phyloP scores from a whole-genome alignment of 2,888 invertebrate genomes.

The Druceiella hillmani region DNA sequence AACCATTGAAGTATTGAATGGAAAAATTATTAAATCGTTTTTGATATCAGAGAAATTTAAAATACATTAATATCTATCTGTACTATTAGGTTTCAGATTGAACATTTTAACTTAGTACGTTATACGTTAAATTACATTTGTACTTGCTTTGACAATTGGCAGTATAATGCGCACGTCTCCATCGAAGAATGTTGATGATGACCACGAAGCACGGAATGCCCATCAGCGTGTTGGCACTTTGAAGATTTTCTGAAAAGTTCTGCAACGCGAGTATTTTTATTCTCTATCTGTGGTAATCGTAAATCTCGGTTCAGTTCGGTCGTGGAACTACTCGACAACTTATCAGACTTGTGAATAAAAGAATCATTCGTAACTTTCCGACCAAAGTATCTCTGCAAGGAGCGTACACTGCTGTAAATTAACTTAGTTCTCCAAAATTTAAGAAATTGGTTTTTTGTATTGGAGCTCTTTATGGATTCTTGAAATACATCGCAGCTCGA shows the following conservation, averaged over 20 bases:
- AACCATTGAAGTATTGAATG: too few species aligned
- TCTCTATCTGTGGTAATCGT: too few species aligned
- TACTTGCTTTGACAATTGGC: slow-evolving; percentile 45
- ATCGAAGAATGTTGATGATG: slow-evolving; percentile 43
- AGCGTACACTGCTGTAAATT: slow-evolving; percentile 42
- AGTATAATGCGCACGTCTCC: slow-evolving; percentile 47
- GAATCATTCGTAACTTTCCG: slow-evolving; percentile 31
- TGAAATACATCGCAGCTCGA: slow-evolving; percentile 41
- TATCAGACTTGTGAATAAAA: too few species aligned
- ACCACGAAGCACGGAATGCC: slow-evolving; percentile 42
- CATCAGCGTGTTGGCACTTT: slow-evolving; percentile 43
- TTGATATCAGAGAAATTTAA: slow-evolving; percentile 1
- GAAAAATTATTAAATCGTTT: not conserved
- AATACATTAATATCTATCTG: not conserved
- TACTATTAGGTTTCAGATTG: not conserved
- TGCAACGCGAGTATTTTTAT: slow-evolving; percentile 27
- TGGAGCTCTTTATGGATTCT: slow-evolving; percentile 37
- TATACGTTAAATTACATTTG: not conserved
- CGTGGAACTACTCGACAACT: slow-evolving; percentile 33
- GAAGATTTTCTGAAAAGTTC: slow-evolving; percentile 29
- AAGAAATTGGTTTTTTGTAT: slow-evolving; percentile 39
- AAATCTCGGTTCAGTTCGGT: not conserved
- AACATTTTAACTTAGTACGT: not conserved
- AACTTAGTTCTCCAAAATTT: slow-evolving; percentile 49
- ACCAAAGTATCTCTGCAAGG: slow-evolving; percentile 43